Conservation (phyloP, 2,888 invertebrate species). For the Chymomyza caudatula region DNA sequence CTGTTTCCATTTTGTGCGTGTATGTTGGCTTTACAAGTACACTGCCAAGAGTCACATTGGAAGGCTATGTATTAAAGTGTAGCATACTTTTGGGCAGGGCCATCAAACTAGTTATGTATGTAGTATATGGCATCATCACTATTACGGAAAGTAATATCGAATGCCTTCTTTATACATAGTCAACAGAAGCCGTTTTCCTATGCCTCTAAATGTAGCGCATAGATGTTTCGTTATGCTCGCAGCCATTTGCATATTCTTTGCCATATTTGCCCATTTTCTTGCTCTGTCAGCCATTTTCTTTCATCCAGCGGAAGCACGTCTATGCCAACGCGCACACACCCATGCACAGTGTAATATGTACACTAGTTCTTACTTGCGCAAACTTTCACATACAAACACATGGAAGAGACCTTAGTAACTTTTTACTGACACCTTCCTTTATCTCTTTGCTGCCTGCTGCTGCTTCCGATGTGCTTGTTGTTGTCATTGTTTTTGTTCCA, state of each 20-base stretch:
- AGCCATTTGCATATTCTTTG: slow-evolving; percentile 18
- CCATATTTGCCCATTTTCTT: slow-evolving; percentile 20
- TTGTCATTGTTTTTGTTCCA: not conserved
- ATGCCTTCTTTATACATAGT: not conserved
- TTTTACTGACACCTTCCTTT: slow-evolving; percentile 43
- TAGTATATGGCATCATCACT: not conserved
- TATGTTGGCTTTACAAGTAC: not conserved
- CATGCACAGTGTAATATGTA: not conserved
- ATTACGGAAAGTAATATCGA: not conserved
- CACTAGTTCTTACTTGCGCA: slow-evolving; percentile 1
- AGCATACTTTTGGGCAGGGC: not conserved
- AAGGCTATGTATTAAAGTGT: not conserved
- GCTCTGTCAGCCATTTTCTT: slow-evolving; percentile 1
- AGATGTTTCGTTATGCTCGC: slow-evolving; percentile 3
- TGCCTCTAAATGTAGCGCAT: slow-evolving; percentile 27
- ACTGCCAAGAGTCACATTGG: not conserved
- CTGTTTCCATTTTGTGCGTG: not conserved
- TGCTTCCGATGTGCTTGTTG: not conserved
- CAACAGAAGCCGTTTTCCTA: not conserved
- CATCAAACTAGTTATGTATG: not conserved
- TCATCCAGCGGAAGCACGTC: slow-evolving; percentile 27
- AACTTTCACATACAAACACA: not conserved
- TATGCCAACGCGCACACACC: slow-evolving; percentile 17
- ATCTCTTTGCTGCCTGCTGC: slow-evolving; percentile 24
- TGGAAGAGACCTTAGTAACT: slow-evolving; percentile 13